Percentiles rank a stretch among this genome's conserved stretches.
Evolutionary conservation across 1,140 invertebrate genomes (phyloP).

Genomic region (Aphaenogaster ashmeadi): DNA sequence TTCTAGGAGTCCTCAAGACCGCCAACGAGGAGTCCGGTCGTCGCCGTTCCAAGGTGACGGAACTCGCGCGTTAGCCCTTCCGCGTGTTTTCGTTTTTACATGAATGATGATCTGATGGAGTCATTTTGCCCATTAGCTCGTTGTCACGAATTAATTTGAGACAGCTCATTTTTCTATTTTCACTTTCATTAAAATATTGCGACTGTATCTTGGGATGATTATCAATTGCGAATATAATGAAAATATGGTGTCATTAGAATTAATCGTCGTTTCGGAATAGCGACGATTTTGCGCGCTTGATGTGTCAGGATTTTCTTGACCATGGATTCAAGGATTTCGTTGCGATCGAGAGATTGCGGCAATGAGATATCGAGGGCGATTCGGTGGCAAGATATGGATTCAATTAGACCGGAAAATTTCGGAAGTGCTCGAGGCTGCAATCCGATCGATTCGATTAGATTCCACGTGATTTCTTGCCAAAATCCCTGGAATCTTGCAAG

Average conservation of each 20-base stretch:
- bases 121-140: background rate
- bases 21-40: constrained; percentile 3
- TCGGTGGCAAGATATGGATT: constrained; percentile 21
- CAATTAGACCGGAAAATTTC: constrained; percentile 63
- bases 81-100: constrained; percentile 14
- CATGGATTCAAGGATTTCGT: constrained; percentile 47
- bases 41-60: background rate
- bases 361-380: constrained; percentile 55
- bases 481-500: background rate
- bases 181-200: background rate
- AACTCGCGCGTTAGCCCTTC: constrained; percentile 1
- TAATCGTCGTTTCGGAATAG: constrained; percentile 15
- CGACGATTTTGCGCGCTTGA: constrained; percentile 27
- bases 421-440: background rate
- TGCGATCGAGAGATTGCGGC: constrained; percentile 27
- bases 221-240: background rate
- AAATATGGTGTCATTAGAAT: constrained; percentile 11
- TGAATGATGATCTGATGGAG: constrained; percentile 18
- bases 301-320: constrained; percentile 45
- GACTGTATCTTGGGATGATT: background rate
- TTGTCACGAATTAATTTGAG: background rate
- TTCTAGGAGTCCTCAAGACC: constrained; percentile 47
- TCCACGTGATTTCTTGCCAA: background rate
- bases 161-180: background rate
- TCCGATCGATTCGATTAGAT: constrained; percentile 2